Conservation (phyloP, 2,797 vertebrate genomes). For the Enteromius mattozi region DNA sequence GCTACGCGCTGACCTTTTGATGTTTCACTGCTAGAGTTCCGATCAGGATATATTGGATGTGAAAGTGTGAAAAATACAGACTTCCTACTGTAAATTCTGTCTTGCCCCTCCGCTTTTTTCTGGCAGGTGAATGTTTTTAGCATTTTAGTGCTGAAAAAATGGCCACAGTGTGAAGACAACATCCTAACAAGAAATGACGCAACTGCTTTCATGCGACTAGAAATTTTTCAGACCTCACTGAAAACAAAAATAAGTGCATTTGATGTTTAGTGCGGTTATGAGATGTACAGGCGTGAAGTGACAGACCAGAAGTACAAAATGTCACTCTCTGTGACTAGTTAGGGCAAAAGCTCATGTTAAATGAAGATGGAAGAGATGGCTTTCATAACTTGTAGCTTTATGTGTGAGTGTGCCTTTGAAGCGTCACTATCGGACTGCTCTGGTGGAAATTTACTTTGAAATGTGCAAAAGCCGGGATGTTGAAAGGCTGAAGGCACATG, state of each 20-base stretch:
- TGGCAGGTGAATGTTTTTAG: neutral
- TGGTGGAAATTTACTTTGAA: slow-evolving; percentile 24
- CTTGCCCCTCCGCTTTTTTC: neutral
- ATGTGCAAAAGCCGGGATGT: slow-evolving; percentile 13
- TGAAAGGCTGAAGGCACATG: slow-evolving; percentile 45
- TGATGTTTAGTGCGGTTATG: neutral
- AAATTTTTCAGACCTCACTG: neutral
- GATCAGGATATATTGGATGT: slow-evolving; percentile 3
- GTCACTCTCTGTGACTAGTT: neutral
- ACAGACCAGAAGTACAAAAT: neutral
- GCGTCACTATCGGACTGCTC: neutral
- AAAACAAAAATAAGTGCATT: neutral
- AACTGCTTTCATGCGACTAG: neutral
- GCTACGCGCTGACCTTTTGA: neutral
- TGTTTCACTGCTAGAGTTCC: slow-evolving; percentile 2
- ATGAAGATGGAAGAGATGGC: neutral
- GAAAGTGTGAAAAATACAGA: slow-evolving; percentile 29
- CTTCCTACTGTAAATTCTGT: neutral
- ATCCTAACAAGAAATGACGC: neutral
- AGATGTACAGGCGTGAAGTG: neutral
- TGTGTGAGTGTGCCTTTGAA: neutral
- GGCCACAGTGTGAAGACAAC: neutral
- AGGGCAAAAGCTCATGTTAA: neutral
- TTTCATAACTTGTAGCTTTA: neutral
- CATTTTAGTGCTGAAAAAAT: neutral